Conservation (phyloP, 1,140 invertebrate genomes). For the Pseudomyrmex pallidus region DNA sequence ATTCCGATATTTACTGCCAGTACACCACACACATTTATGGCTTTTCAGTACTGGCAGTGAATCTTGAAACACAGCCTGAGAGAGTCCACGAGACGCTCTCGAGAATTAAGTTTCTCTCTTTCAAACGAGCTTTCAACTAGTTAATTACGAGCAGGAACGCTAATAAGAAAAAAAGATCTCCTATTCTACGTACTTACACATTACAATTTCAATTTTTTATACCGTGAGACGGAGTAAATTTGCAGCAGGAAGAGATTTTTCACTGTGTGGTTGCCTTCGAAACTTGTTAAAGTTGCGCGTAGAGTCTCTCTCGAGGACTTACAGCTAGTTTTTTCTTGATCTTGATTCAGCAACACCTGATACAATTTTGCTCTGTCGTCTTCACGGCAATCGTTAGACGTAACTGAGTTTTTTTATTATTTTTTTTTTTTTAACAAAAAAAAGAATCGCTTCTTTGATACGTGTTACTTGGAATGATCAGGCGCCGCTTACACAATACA, state of each 20-base stretch:
- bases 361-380: slow-evolving; percentile 27
- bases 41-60: too few relatives aligned
- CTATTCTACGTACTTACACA: slow-evolving; percentile 5
- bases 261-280: too few relatives aligned
- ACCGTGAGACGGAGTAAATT: slow-evolving; percentile 11
- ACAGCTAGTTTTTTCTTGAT: background rate
- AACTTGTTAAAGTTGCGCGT: too few relatives aligned
- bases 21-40: too few relatives aligned
- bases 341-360: background rate
- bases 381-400: slow-evolving; percentile 11
- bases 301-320: background rate
- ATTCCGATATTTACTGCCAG: too few relatives aligned
- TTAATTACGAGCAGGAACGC: slow-evolving; percentile 37
- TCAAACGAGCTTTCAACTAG: slow-evolving; percentile 35
- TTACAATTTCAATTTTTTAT: slow-evolving; percentile 3
- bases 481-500: slow-evolving; percentile 64
- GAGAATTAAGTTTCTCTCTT: slow-evolving; percentile 54
- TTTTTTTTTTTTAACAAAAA: background rate
- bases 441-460: slow-evolving; percentile 51
- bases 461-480: slow-evolving; percentile 57
- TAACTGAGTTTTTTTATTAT: slow-evolving; percentile 10
- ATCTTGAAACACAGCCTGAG: too few relatives aligned
- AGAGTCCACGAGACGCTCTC: slow-evolving; percentile 52
- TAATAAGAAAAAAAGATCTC: slow-evolving; percentile 49
- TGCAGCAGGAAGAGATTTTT: slow-evolving; percentile 1